phyloP scores from a whole-genome alignment of 1,140 invertebrate species.

The Akabosia matsudoensis region DNA sequence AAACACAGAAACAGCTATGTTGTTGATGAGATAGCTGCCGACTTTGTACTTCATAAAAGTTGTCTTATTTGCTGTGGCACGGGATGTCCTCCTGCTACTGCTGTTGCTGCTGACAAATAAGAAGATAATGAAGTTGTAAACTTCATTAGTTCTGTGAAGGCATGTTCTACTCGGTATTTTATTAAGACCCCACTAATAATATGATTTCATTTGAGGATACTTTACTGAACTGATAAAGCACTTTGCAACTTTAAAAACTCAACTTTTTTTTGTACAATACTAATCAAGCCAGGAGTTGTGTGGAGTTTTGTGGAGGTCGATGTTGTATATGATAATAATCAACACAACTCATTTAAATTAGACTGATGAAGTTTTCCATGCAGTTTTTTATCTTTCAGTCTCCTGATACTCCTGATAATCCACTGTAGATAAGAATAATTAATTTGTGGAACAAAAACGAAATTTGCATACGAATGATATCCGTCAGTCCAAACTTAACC shows the following conservation, averaged over 20 bases:
- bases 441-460: neutral
- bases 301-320: neutral
- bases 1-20: neutral
- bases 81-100: too few relatives aligned
- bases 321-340: neutral
- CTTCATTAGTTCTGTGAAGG: neutral
- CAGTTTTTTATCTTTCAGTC: neutral
- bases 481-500: neutral
- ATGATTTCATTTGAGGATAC: neutral
- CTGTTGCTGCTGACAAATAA: neutral
- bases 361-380: conserved; percentile 2
- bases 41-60: neutral
- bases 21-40: neutral
- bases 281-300: too few relatives aligned
- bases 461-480: neutral
- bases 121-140: conserved; percentile 9
- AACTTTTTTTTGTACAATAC: neutral
- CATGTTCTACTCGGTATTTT: too few relatives aligned
- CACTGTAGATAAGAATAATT: neutral
- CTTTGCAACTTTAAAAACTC: neutral
- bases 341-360: neutral
- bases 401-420: neutral
- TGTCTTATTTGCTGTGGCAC: neutral
- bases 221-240: neutral
- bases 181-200: neutral